Evolutionary conservation across 35 echinoderm and acorn worm species (phyloP).

Genomic region (Patiria miniata): DNA sequence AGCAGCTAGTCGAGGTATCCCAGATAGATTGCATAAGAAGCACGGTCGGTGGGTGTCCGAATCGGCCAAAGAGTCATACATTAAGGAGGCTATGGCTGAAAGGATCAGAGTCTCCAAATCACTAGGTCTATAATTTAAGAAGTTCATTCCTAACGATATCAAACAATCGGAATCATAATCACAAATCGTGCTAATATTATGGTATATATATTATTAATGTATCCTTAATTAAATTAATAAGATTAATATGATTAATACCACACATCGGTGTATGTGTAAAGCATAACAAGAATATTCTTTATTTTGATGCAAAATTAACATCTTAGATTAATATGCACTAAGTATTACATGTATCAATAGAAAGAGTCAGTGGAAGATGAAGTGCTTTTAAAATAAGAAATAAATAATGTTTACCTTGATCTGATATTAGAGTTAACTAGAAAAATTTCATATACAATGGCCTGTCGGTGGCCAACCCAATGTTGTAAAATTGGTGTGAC

Average conservation of each 20-base stretch:
- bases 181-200: neutral
- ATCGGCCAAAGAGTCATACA: constrained; percentile 35
- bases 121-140: neutral
- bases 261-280: neutral
- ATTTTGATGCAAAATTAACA: neutral
- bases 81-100: constrained; percentile 39
- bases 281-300: neutral
- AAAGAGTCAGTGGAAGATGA: too few relatives aligned
- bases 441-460: neutral
- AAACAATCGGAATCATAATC: neutral
- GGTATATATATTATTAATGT: neutral
- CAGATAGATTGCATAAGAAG: constrained; percentile 46
- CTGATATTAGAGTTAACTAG: neutral
- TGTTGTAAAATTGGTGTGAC: neutral
- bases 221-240: neutral
- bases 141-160: neutral
- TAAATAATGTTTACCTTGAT: neutral
- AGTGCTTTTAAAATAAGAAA: neutral
- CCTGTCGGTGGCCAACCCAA: too few relatives aligned
- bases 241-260: neutral
- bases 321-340: too few relatives aligned
- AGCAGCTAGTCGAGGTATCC: constrained; percentile 38
- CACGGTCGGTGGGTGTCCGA: constrained; percentile 52
- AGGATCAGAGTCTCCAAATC: constrained; percentile 33
- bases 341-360: too few relatives aligned